phyloP scores from a whole-genome alignment of 2,797 vertebrate species.

The Dermochelys coriacea region DNA sequence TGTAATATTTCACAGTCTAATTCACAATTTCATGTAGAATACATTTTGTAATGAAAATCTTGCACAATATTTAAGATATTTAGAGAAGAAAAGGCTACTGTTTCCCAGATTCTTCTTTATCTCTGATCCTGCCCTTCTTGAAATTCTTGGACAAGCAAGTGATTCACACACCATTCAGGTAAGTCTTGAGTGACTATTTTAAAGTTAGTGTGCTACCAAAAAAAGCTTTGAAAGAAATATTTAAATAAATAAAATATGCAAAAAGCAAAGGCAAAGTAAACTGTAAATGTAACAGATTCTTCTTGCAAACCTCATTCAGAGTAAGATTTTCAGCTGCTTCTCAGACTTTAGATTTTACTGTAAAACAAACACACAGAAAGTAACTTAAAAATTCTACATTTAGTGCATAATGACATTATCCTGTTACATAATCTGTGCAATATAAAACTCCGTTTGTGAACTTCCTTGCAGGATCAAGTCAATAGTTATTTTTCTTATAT shows the following conservation, averaged over 20 bases:
- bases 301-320: neutral
- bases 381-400: neutral
- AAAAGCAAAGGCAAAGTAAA: neutral
- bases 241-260: neutral
- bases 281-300: neutral
- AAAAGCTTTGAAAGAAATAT: accelerated
- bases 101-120: slow-evolving; percentile 87
- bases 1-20: neutral
- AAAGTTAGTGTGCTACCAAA: neutral
- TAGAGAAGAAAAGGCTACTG: slow-evolving; percentile 84
- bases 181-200: neutral
- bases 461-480: neutral
- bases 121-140: slow-evolving; percentile 84
- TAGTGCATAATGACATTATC: neutral
- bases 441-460: neutral
- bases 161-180: slow-evolving; percentile 87
- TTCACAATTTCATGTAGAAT: neutral
- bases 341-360: neutral
- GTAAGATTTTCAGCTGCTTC: neutral
- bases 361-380: neutral
- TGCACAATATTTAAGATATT: slow-evolving; percentile 77
- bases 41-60: slow-evolving; percentile 22
- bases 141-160: slow-evolving; percentile 86
- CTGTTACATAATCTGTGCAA: neutral
- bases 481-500: neutral